Conservation (phyloP, 1,140 invertebrate genomes). For the Bombus difficillimus region DNA sequence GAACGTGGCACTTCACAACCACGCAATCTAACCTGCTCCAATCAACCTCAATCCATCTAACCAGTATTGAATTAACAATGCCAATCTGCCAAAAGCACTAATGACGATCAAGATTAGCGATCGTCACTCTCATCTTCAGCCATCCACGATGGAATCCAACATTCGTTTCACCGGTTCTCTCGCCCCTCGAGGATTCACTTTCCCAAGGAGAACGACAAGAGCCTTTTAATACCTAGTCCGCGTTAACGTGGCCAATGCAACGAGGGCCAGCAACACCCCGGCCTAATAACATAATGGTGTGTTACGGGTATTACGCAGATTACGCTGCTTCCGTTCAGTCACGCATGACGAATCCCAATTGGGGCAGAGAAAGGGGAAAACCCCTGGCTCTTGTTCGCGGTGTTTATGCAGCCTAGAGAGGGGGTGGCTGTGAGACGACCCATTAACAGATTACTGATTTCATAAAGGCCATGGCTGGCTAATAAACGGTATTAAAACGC, state of each 20-base stretch:
- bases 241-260: constrained; percentile 8
- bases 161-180: background rate
- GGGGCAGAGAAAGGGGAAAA: constrained; percentile 33
- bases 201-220: constrained; percentile 61
- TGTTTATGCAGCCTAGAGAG: constrained; percentile 44
- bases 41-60: background rate
- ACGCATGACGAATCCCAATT: constrained; percentile 71
- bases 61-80: too few species aligned
- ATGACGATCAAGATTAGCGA: background rate
- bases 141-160: background rate
- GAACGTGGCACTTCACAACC: too few species aligned
- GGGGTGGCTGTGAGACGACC: constrained; percentile 27
- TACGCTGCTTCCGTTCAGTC: constrained; percentile 73
- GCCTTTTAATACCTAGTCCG: constrained; percentile 59
- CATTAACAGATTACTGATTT: constrained; percentile 77
- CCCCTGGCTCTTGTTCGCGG: constrained; percentile 41
- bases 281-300: constrained; percentile 74
- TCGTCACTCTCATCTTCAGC: background rate
- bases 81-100: background rate
- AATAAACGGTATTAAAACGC: constrained; percentile 45
- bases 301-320: constrained; percentile 73
- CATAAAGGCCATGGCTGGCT: constrained; percentile 61
- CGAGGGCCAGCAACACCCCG: constrained; percentile 59
- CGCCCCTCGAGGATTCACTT: constrained; percentile 7
- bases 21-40: background rate